These are phyloP conservation scores for Galeruca laticollis DNA, from an alignment of 2,888 invertebrate species.

Conservation along the genomic window DNA sequence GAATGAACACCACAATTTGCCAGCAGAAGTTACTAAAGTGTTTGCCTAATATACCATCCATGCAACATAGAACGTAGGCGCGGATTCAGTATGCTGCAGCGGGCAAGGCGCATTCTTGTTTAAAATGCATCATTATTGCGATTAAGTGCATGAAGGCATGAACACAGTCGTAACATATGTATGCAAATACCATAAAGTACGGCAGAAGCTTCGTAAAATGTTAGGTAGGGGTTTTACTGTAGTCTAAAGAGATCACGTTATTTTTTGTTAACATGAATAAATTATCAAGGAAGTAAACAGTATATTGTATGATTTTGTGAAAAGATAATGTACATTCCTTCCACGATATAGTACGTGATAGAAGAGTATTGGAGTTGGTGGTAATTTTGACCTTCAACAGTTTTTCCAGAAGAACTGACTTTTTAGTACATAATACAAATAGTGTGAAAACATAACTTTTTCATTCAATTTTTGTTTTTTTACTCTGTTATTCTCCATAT, in stretches of 20 bases:
- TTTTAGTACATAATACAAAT: too few species aligned
- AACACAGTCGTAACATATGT: conserved; percentile 39
- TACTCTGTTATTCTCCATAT: too few species aligned
- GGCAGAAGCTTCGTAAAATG: background rate
- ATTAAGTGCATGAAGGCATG: conserved; percentile 43
- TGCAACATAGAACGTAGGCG: conserved; percentile 20
- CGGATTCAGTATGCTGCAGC: conserved; percentile 14
- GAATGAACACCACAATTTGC: conserved; percentile 4
- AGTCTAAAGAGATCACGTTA: background rate
- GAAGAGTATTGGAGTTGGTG: too few species aligned
- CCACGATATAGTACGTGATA: too few species aligned
- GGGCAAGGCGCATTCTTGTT: conserved; percentile 27
- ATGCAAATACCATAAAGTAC: conserved; percentile 27
- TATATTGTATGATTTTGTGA: too few species aligned
- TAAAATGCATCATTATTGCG: conserved; percentile 40
- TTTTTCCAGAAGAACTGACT: too few species aligned
- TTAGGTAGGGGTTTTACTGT: background rate
- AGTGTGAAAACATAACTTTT: too few species aligned
- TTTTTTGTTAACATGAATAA: background rate
- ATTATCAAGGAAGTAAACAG: background rate
- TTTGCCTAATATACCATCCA: conserved; percentile 16
- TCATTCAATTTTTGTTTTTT: too few species aligned
- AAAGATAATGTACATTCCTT: too few species aligned
- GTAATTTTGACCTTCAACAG: too few species aligned
- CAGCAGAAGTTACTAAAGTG: conserved; percentile 10